phyloP scores from a whole-genome alignment of 2,888 invertebrate genomes.

The Thera obeliscata region DNA sequence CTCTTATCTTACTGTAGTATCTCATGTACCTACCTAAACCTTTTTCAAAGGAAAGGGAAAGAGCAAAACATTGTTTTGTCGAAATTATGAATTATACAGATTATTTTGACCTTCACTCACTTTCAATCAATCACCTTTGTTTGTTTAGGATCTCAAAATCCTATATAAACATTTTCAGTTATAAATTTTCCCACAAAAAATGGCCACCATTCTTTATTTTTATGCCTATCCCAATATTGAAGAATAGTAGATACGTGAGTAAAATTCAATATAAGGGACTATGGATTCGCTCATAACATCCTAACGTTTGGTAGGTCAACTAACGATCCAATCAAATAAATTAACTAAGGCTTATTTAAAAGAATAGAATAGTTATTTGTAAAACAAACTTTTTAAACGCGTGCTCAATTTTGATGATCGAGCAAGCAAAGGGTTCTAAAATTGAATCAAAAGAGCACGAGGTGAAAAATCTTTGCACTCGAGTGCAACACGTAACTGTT shows the following conservation, averaged over 20 bases:
- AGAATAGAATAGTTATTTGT: no score
- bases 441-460: no score
- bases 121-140: conserved; percentile 25
- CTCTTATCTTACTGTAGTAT: no score
- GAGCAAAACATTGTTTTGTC: background rate
- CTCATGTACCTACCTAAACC: no score
- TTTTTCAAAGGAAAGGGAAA: no score
- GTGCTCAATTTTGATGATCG: no score
- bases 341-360: no score
- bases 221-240: conserved; percentile 8
- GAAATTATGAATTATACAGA: background rate
- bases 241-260: conserved; percentile 10
- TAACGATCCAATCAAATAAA: no score
- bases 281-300: background rate
- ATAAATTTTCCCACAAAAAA: conserved; percentile 14
- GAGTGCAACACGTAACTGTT: no score
- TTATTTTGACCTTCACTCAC: background rate
- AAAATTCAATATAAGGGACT: conserved; percentile 1
- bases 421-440: no score
- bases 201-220: conserved; percentile 4
- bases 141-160: conserved; percentile 31
- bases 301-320: background rate
- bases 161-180: conserved; percentile 23
- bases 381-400: no score
- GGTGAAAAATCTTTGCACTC: no score